These are phyloP conservation scores for Baryphthengus martii DNA, from an alignment of 2,113 vertebrate genomes.

Conservation along the genomic window DNA sequence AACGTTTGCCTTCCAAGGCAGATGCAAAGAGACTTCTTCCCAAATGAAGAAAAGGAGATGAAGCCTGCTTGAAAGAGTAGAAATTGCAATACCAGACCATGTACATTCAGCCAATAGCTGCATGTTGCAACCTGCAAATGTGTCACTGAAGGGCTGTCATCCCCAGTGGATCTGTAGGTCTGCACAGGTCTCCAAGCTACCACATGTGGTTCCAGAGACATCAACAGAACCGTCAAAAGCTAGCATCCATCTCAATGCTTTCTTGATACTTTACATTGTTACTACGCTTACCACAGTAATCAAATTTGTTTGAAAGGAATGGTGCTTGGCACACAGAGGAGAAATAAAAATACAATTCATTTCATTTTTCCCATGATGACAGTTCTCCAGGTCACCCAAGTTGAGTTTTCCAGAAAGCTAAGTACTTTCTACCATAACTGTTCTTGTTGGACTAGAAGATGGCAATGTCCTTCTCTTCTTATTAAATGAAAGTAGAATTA, in stretches of 20 bases:
- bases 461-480: not conserved
- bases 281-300: not conserved
- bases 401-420: not conserved
- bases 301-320: not conserved
- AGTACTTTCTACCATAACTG: not conserved
- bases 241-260: not conserved
- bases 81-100: not conserved
- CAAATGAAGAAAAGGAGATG: not conserved
- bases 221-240: not conserved
- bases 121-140: not conserved
- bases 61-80: not conserved
- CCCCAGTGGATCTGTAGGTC: not conserved
- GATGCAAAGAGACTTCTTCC: not conserved
- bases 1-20: not conserved
- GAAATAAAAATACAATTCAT: constrained; percentile 1
- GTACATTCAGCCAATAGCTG: not conserved
- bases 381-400: constrained; percentile 22
- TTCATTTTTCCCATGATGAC: constrained; percentile 34
- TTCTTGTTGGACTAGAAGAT: not conserved
- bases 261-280: not conserved
- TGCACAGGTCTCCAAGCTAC: not conserved
- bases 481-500: not conserved
- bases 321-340: not conserved
- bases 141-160: not conserved
- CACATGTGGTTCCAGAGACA: not conserved